A percentile compares a stretch with the other conserved stretches of the same genome.
These are phyloP conservation scores for Leptinotarsa tumamoca DNA, from an alignment of 2,888 invertebrate species.

Conservation along the genomic window DNA sequence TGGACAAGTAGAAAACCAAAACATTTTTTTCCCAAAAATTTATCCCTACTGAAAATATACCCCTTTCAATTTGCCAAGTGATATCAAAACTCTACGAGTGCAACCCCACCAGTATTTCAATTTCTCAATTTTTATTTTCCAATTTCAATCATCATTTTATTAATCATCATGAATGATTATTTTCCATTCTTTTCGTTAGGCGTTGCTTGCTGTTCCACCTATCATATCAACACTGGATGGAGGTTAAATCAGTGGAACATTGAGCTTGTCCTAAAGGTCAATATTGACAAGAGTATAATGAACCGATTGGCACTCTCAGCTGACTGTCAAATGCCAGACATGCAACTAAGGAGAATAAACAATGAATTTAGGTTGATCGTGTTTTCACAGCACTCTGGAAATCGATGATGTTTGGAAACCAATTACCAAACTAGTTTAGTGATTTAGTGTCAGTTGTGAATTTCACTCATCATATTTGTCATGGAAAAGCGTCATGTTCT, in stretches of 20 bases:
- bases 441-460: too few species aligned
- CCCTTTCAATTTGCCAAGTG: too few species aligned
- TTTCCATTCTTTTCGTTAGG: neutral
- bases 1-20: too few species aligned
- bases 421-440: neutral
- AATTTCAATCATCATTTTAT: too few species aligned
- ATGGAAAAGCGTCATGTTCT: too few species aligned
- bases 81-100: too few species aligned
- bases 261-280: constrained; percentile 48
- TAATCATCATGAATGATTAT: too few species aligned
- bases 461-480: too few species aligned
- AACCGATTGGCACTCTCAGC: constrained; percentile 47
- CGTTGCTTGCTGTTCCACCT: neutral
- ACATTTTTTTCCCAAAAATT: too few species aligned
- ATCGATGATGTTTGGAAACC: neutral
- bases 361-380: constrained; percentile 26
- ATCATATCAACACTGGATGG: constrained; percentile 1
- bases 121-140: too few species aligned
- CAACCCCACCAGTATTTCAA: too few species aligned
- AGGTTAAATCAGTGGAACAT: constrained; percentile 35
- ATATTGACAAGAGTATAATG: constrained; percentile 54
- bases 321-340: constrained; percentile 52
- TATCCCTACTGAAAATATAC: too few species aligned
- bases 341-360: constrained; percentile 41
- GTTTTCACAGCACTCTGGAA: neutral